Conservation (phyloP, 2,797 vertebrate genomes). For the Myioborus melanocephalus region DNA sequence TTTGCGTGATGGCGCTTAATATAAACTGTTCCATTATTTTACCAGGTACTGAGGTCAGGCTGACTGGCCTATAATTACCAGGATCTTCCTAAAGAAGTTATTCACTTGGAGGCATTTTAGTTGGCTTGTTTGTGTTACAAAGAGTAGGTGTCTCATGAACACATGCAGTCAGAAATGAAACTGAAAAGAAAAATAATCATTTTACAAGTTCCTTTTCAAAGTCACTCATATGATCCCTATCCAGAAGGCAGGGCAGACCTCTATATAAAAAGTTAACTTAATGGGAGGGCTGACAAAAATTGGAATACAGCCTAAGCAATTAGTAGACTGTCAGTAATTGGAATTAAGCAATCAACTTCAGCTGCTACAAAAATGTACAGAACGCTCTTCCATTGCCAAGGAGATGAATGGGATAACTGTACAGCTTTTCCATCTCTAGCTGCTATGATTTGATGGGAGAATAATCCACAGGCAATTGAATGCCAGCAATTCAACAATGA, state of each 20-base stretch:
- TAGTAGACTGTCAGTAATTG: constrained; percentile 61
- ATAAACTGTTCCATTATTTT: too few species aligned
- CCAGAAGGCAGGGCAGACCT: constrained; percentile 36
- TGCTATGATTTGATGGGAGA: background rate
- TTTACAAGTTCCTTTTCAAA: background rate
- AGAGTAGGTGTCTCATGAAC: background rate
- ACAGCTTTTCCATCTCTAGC: background rate
- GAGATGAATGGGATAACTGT: constrained; percentile 42
- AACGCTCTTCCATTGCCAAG: constrained; percentile 41
- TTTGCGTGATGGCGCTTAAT: too few species aligned
- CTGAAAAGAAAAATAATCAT: background rate
- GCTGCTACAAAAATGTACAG: background rate
- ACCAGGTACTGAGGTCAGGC: too few species aligned
- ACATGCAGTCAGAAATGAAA: background rate
- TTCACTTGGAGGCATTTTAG: background rate
- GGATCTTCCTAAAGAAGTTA: too few species aligned
- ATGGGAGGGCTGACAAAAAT: constrained; percentile 32
- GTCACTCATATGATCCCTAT: background rate
- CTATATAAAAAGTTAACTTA: constrained; percentile 12
- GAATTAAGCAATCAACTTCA: constrained; percentile 62
- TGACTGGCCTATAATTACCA: too few species aligned
- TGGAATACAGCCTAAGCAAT: constrained; percentile 59
- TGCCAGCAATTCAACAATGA: constrained; percentile 28
- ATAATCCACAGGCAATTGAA: constrained; percentile 25
- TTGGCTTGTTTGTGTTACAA: background rate